Conservation (phyloP, 2,888 invertebrate genomes). For the Emmelina monodactyla region DNA sequence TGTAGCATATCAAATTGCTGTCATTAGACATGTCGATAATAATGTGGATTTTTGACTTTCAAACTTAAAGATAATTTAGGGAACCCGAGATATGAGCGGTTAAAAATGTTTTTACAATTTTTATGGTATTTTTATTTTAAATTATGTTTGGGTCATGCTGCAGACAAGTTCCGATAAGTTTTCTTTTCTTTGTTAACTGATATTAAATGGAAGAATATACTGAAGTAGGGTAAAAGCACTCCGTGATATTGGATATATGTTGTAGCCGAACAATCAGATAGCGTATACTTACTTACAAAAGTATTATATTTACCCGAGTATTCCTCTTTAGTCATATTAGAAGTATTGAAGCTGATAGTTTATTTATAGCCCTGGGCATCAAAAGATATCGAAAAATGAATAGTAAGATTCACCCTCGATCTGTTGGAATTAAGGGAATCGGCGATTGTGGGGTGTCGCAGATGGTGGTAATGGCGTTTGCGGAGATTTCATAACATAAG, state of each 20-base stretch:
- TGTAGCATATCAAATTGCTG: slow-evolving; percentile 48
- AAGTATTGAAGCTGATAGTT: too few species aligned
- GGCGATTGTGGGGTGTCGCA: slow-evolving; percentile 55
- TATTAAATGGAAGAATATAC: too few species aligned
- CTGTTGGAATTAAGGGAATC: slow-evolving; percentile 50
- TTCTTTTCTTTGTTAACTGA: background rate
- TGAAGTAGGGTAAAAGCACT: too few species aligned
- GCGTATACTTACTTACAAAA: too few species aligned
- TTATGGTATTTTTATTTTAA: background rate
- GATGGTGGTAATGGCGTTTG: slow-evolving; percentile 55
- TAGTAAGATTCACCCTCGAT: slow-evolving; percentile 46
- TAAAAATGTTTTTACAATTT: background rate
- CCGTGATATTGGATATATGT: too few species aligned
- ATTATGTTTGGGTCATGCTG: background rate
- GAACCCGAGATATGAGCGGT: background rate
- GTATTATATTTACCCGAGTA: too few species aligned
- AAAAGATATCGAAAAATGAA: slow-evolving; percentile 40
- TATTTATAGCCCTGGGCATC: too few species aligned
- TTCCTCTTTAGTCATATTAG: too few species aligned
- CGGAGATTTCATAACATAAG: too few species aligned
- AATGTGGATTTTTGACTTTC: slow-evolving; percentile 1
- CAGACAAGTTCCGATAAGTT: background rate
- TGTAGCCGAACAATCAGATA: too few species aligned
- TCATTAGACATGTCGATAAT: slow-evolving; percentile 38
- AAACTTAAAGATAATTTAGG: background rate